Conservation (phyloP, 1,140 invertebrate species). For the Luehdorfia chinensis region DNA sequence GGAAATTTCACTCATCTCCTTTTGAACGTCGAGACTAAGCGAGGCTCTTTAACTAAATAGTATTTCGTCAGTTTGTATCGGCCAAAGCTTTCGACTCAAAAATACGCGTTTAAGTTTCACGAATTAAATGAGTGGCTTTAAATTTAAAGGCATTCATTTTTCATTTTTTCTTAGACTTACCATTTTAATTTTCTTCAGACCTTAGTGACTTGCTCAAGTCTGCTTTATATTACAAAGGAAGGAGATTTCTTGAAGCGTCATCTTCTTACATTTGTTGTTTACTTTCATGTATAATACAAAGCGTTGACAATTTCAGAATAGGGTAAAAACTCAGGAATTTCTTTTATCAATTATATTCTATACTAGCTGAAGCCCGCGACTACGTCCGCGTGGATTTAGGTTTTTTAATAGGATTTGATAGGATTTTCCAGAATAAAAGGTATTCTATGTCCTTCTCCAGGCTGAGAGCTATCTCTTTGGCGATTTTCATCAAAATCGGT, state of each 20-base stretch:
- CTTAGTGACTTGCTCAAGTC: constrained; percentile 2
- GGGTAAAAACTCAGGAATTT: too few species aligned
- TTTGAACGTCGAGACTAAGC: neutral
- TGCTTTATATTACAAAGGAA: neutral
- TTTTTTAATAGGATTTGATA: too few species aligned
- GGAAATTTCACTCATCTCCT: constrained; percentile 16
- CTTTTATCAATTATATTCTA: too few species aligned
- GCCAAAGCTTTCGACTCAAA: neutral
- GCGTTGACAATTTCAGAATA: neutral
- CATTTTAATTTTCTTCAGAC: constrained; percentile 16
- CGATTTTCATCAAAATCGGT: too few species aligned
- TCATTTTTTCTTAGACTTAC: constrained; percentile 8
- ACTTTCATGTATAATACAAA: neutral
- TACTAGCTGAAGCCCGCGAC: too few species aligned
- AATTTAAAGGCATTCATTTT: constrained; percentile 6
- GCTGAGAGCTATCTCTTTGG: too few species aligned
- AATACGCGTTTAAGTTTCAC: neutral
- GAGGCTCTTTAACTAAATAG: neutral
- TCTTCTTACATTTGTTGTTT: constrained; percentile 5
- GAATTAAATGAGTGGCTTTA: constrained; percentile 12
- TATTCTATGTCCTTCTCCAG: too few species aligned
- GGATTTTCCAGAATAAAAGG: too few species aligned
- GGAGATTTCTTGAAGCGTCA: constrained; percentile 3
- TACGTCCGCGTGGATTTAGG: too few species aligned
- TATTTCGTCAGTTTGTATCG: constrained; percentile 8